Evolutionary conservation across 2,113 vertebrate species (phyloP).

Genomic region (Heteronetta atricapilla): DNA sequence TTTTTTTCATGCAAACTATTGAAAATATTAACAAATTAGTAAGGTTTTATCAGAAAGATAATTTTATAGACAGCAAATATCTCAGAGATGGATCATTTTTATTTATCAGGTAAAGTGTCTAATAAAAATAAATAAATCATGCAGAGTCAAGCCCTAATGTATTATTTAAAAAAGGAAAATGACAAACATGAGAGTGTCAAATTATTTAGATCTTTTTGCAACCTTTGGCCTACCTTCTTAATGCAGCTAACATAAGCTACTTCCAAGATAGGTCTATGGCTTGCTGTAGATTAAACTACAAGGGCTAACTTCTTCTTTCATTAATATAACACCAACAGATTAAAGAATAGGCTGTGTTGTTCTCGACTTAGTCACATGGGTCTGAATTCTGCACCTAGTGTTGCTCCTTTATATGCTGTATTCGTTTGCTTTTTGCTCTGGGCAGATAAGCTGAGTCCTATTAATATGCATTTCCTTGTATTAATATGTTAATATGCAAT

Average conservation of each 20-base stretch:
- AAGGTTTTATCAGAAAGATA: background rate
- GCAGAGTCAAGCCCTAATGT: background rate
- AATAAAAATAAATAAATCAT: background rate
- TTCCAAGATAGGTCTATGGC: background rate
- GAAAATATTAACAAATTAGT: background rate
- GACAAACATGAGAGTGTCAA: background rate
- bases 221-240: background rate
- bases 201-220: background rate
- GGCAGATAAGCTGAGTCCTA: background rate
- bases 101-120: background rate
- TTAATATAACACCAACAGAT: background rate
- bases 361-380: background rate
- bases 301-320: background rate
- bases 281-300: background rate
- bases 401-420: constrained; percentile 13
- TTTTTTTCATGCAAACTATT: background rate
- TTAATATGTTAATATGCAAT: constrained; percentile 40
- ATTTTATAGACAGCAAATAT: background rate
- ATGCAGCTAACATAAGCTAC: background rate
- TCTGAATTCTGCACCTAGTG: background rate
- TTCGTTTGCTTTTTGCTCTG: constrained; percentile 47
- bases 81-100: background rate
- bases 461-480: constrained; percentile 26
- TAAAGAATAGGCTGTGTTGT: background rate
- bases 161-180: background rate